Evolutionary conservation across 2,113 vertebrate genomes (phyloP), one percentile per base, ranked within the genome.

Genomic region (Nesoenas mayeri): DNA sequence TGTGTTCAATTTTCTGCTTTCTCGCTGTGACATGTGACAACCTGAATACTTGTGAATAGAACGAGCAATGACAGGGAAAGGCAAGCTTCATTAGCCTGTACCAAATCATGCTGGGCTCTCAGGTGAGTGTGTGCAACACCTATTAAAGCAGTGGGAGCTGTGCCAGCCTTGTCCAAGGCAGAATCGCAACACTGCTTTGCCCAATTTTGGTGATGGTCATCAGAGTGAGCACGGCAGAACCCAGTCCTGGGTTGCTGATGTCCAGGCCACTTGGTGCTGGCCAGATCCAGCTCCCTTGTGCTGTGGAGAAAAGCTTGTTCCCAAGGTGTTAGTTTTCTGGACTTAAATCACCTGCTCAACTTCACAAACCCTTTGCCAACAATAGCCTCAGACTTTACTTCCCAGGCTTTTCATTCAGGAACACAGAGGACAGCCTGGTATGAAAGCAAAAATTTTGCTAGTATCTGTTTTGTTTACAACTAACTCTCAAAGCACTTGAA

Each of bases 61-160:
- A 44, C 50, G 15, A 80, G 38, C 20, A 60, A 12, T 48, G 16
- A 11, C 26, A 83, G 60, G 26, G 36, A 22, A 88, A 65, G n/a
- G 6, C 20, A 53, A 70, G 34, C 2, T 32, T 64, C 0, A 0
- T 51, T 69, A 88, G 13, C 16, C 32, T 64, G 38, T 15, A 34
- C 5, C 0, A 2, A n/a, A 17, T 51, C 47, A 53, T 21, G 20
- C 4, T 25, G 65, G 12, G 11, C 14, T 38, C 36, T 71, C 31
- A 57, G 15, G 7, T 32, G 8, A 74, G 12, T 11, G 6, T 31
- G 29, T 70, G 8, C 21, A 62, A 50, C 62, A 20, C 3, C 16
- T 15, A 36, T 5, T 42, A 44, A 82, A 77, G 36, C 31, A 80
- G 8, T 1, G 0, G 4, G 6, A 36, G 10, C 32, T 21, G 0